Base-by-base conservation (phyloP, 2,888 invertebrate genomes). In the Cryptocephalus primarius region DNA sequence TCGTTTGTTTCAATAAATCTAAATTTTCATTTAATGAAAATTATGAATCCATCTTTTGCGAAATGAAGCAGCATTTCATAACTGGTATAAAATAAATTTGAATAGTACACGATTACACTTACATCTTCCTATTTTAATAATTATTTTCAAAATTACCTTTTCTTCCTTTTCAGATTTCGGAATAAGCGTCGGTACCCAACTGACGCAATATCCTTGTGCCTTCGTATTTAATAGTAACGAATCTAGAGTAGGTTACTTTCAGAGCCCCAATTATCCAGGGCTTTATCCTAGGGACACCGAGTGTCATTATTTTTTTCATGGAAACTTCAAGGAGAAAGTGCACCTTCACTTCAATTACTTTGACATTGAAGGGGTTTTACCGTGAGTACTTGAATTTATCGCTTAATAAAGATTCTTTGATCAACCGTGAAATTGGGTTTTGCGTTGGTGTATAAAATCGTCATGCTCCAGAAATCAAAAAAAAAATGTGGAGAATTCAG, bases 351-450 rank as follows among this genome's bases (percentile, higher is more conserved):
- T 94, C 67, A 84, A 85, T 43, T 88, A 86, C 71, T 94, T 94
- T 65, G 92, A 94, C 67, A 88, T 96, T 39, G 95, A 96, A 71
- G 96, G 95, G 54, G 87, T 94, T 48, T 75, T 83, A 60, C 93
- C 92, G 94, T 95, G 78, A 83, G 87, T 80, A 62, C 32, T 41
- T 10, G 33, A 32, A 39, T 49, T 22, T 22, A 22, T 22, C 22
- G 22, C 22, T 22, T 22, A 22, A 22, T 22, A 22, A 22, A 22
- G 22, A 22, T 22, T 2, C 22, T 22, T 22, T 22, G 22, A 22
- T 22, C 22, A 22, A 22, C 22, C 22, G 22, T 22, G 22, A 22
- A 22, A 22, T 22, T 22, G 22, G 22, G 22, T 22, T 22, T 22
- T 6, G n/a, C n/a, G n/a, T n/a, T n/a, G n/a, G 3, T 22, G 22